Base-by-base conservation (phyloP, 2,797 vertebrate genomes). In the Harpagifer antarcticus region DNA sequence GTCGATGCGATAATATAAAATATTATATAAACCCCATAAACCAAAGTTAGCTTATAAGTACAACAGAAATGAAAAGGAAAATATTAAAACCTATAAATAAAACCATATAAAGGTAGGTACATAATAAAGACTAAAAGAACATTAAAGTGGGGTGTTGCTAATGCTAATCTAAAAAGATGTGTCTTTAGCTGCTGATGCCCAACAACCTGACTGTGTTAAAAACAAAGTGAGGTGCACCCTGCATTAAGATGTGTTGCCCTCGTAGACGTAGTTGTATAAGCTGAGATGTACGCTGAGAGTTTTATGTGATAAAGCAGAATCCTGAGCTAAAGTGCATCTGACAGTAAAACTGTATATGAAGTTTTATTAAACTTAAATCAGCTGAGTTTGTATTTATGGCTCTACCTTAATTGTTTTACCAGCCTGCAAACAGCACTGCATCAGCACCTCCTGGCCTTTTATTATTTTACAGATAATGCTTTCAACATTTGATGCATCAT, bases 331-430 rank as follows among this genome's bases (percentile, higher is more conserved):
- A 84, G 76, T 82, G 74, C 64, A 62, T 59, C 79, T 79, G 79
- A 82, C 73, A 81, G 82, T 79, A 72, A 87, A 88, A 85, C 42
- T 61, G 55, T 86, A 86, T 66, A 48, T 56, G 73, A 74, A 81
- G 68, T 81, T 49, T 83, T 81, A 91, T 91, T 89, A 83, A 85
- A 65, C 66, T 88, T 86, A 81, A 91, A 88, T 91, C 87, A 88
- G 76, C 85, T 81, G 82, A 90, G 60, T 88, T 89, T 80, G 78
- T 90, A 88, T 91, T 93, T 88, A 92, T 79, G 74, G 84, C 74
- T 49, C 44, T 55, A 69, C 72, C 83, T 84, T 91, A 93, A 93
- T 92, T 88, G 89, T 86, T 90, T 87, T 79, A 72, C 81, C 73
- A 70, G 85, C 82, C 91, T 77, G 86, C 81, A 89, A 90, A 89